Evolutionary conservation across 2,113 vertebrate species (phyloP).

Genomic region (Morone saxatilis): DNA sequence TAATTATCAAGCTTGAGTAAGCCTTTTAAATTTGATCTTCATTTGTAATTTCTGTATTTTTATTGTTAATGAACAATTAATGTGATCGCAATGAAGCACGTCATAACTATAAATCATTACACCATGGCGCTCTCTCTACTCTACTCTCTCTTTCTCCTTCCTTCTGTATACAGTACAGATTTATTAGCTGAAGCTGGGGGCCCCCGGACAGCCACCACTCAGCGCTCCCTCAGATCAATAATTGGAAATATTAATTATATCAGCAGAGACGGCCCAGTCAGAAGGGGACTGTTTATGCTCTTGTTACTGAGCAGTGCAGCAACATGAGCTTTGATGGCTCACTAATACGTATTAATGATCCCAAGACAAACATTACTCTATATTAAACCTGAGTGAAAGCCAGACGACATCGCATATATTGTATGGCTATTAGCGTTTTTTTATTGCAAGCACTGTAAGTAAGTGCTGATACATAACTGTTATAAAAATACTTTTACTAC

Average conservation of each 20-base stretch:
- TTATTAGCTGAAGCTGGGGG: constrained; percentile 77
- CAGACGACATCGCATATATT: constrained; percentile 73
- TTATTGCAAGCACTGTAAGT: constrained; percentile 70
- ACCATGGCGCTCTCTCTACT: constrained; percentile 9
- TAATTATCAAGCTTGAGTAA: constrained; percentile 14
- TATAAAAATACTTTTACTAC: constrained; percentile 49
- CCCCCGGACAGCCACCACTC: constrained; percentile 82
- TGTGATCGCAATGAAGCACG: constrained; percentile 48
- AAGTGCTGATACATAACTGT: constrained; percentile 63
- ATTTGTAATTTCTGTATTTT: constrained; percentile 28
- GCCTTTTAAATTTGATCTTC: constrained; percentile 36
- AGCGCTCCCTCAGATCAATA: constrained; percentile 85
- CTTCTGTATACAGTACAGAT: constrained; percentile 76
- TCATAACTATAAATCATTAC: constrained; percentile 56
- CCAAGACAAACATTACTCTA: constrained; percentile 82
- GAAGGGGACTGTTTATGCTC: constrained; percentile 83
- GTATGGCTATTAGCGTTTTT: constrained; percentile 70
- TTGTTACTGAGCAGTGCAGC: constrained; percentile 78
- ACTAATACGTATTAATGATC: constrained; percentile 85
- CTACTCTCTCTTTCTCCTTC: constrained; percentile 19
- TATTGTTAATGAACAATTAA: constrained; percentile 59
- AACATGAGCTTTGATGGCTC: constrained; percentile 80
- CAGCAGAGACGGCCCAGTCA: constrained; percentile 78
- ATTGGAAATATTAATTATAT: constrained; percentile 89
- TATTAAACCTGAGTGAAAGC: constrained; percentile 79